A percentile compares a stretch with the other conserved stretches of the same genome.
Evolutionary conservation across 2,797 vertebrate species (phyloP).

Genomic region (Lagorchestes hirsutus): DNA sequence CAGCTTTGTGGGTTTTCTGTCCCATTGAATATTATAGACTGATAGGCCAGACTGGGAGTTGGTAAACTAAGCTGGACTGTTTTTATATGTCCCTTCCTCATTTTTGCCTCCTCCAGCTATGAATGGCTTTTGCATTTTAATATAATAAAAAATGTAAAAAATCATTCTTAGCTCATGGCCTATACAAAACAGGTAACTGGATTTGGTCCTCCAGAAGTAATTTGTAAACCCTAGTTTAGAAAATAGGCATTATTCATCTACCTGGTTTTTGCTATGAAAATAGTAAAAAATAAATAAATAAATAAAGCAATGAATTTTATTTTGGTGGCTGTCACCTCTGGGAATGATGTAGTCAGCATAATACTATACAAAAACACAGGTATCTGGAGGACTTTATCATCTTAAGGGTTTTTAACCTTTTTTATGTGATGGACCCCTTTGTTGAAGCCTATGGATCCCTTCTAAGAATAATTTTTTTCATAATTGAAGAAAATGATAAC

Average conservation of each 20-base stretch:
- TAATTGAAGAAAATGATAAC: not conserved
- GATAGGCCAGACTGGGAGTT: not conserved
- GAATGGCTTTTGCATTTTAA: not conserved
- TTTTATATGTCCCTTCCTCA: not conserved
- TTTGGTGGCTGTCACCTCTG: not conserved
- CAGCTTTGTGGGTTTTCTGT: not conserved
- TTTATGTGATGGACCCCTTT: not conserved
- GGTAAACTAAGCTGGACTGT: not conserved
- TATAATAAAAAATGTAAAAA: not conserved
- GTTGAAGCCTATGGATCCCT: not conserved
- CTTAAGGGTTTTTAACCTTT: not conserved
- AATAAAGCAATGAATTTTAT: not conserved
- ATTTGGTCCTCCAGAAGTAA: not conserved
- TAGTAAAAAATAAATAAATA: too few relatives aligned
- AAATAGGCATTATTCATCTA: not conserved
- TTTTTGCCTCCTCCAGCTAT: not conserved
- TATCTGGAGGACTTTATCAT: not conserved
- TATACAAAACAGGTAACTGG: not conserved
- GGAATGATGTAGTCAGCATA: not conserved
- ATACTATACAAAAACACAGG: not conserved
- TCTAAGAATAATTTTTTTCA: not conserved
- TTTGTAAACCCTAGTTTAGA: not conserved
- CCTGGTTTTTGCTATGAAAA: too few relatives aligned
- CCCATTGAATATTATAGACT: not conserved
- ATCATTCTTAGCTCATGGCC: not conserved